phyloP scores from a whole-genome alignment of 2,797 vertebrate species.

The Apogon hyalosoma region DNA sequence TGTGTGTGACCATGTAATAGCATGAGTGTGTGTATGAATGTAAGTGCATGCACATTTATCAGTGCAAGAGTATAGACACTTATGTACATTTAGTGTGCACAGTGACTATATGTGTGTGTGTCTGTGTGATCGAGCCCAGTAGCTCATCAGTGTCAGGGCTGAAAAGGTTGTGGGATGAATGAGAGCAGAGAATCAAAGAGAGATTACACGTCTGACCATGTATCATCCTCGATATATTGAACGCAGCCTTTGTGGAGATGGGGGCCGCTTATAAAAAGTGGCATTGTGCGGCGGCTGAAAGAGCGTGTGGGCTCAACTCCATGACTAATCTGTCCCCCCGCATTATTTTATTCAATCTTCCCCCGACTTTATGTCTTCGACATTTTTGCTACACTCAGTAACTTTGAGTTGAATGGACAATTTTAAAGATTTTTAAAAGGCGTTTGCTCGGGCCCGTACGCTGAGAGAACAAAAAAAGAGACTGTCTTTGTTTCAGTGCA shows the following conservation, averaged over 20 bases:
- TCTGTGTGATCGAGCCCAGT: conserved; percentile 83
- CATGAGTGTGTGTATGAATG: conserved; percentile 14
- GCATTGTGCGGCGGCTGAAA: conserved; percentile 96
- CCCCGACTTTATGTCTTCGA: conserved; percentile 99
- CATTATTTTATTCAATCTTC: conserved; percentile 99
- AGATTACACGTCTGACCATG: conserved; percentile 99
- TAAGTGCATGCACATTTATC: conserved; percentile 17
- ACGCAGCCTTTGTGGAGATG: conserved; percentile 98
- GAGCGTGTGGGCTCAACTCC: conserved; percentile 98
- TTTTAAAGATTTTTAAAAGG: conserved; percentile 99
- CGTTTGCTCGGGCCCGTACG: conserved; percentile 92
- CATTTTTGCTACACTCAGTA: conserved; percentile 99
- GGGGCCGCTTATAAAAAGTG: conserved; percentile 97
- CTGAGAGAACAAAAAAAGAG: conserved; percentile 86
- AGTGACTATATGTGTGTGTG: conserved; percentile 28
- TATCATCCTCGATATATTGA: conserved; percentile 99
- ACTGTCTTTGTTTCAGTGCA: conserved; percentile 99
- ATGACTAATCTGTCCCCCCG: conserved; percentile 99
- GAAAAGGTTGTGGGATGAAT: conserved; percentile 98
- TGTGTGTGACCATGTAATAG: conserved; percentile 11
- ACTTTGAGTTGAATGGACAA: conserved; percentile 99
- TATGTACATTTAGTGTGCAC: conserved; percentile 33
- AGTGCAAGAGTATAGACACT: conserved; percentile 48
- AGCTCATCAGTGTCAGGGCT: conserved; percentile 98
- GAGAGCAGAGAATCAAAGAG: conserved; percentile 97